Evolutionary conservation across 92 coral and sea anemone species (phyloP).

Genomic region (Siderastrea siderea): DNA sequence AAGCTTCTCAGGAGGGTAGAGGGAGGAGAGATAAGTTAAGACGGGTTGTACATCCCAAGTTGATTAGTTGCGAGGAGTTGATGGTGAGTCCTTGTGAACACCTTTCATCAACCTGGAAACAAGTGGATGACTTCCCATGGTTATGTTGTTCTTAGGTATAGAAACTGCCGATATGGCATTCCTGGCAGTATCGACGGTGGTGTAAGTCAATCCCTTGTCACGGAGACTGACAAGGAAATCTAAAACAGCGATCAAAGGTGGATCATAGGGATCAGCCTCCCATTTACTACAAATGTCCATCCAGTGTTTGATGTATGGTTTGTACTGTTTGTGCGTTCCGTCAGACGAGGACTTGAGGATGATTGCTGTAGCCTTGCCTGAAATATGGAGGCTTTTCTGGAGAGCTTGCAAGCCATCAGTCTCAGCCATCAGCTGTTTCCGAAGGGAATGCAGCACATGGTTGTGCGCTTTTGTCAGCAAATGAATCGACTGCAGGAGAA

Average conservation of each 20-base stretch:
- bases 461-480: conserved; percentile 35
- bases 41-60: conserved; percentile 60
- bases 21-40: conserved; percentile 24
- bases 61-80: conserved; percentile 35
- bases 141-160: neutral
- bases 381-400: conserved; percentile 31
- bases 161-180: conserved; percentile 46
- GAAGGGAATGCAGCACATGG: conserved; percentile 24
- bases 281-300: conserved; percentile 42
- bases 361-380: conserved; percentile 47
- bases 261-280: conserved; percentile 49
- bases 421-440: neutral
- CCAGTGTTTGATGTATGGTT: conserved; percentile 49
- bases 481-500: conserved; percentile 9
- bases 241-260: conserved; percentile 32
- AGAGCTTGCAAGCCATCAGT: conserved; percentile 53
- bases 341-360: conserved; percentile 46
- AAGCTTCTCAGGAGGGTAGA: conserved; percentile 15
- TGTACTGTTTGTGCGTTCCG: conserved; percentile 38
- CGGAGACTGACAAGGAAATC: conserved; percentile 43
- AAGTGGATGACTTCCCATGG: conserved; percentile 47
- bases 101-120: conserved; percentile 54
- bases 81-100: conserved; percentile 17
- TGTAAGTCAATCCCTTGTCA: conserved; percentile 51
- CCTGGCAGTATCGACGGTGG: conserved; percentile 47